Base-by-base conservation (phyloP, 2,888 invertebrate genomes). In the Catocala nupta region DNA sequence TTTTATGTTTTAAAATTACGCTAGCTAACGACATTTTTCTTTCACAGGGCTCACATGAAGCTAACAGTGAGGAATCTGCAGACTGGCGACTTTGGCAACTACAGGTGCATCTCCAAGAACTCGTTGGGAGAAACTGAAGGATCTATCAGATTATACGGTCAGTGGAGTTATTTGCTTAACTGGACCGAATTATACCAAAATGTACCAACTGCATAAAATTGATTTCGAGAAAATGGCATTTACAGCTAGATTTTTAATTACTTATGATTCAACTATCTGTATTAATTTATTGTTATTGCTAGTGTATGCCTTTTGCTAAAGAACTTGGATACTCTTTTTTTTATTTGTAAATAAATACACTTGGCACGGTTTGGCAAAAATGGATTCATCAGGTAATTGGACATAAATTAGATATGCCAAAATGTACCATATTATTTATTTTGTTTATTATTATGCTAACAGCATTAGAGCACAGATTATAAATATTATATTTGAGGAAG, bases 91-190 rank as follows among this genome's bases (percentile, higher is more conserved):
- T 98, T 98, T 86, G 98, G 98, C 71, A 97, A 97, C 94, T 98
- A 98, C 92, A 95, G 97, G 82, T 98, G 98, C 95, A 97, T 98
- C 90, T 98, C 98, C 79, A 98, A 98, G 93, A 98, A 98, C 93
- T 98, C 98, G 58, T 96, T 98, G 52, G 98, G 98, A 68, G 98
- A 98, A 94, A 98, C 98, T 9, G 98, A 98, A 92, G 98, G 98
- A 80, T 98, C 98, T 78, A 98, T 98, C 89, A 95, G 98, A 87
- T 95, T 98, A 76, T 98, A 98, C 91, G 98, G 98, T 98, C 95
- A 87, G 87, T 77, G 6, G n/a, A 4, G 1, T 39, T 8, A 8
- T 39, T 39, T 39, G 8, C 6, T 39, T 39, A 9, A 39, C 36
- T 8, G 48, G 48, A 48, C 48, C 48, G 13, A 45, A 44, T 54